Base-by-base conservation (phyloP, 2,888 invertebrate species). In the Pollenia amentaria region DNA sequence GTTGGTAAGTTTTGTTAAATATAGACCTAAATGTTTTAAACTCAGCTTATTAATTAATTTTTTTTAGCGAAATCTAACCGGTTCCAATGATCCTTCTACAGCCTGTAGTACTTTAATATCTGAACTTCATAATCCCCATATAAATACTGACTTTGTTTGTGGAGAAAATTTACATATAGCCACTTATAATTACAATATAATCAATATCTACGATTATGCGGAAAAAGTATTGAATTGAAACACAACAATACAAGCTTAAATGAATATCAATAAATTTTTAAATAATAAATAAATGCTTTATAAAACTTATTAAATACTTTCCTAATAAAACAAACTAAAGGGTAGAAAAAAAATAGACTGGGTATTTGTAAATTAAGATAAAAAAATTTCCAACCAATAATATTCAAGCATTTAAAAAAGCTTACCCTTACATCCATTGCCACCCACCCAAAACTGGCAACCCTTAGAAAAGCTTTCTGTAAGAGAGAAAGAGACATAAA, bases 41-140 rank as follows among this genome's bases (percentile, higher is more conserved):
- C 29, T 29, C 6, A 29, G 29, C 29, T 29, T 1, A 51, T 48
- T 48, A 8, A 51, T n/a, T n/a, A 0, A 51, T 53, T 55, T 1
- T 7, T 64, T 76, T 8, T 44, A 93, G 93, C 90, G 90, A 88
- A 90, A 89, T 88, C 89, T 93, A 0, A 89, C 89, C 11, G 90
- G 90, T 3, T 92, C 94, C 38, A 94, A 95, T 10, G 95, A 95
- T 90, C 93, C 95, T 0, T 94, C 95, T 0, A 94, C 95, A 0
- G 95, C 95, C 6, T 94, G 94, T 87, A 95, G 95, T 69, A 94
- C 94, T 0, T 94, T 95, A 89, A 93, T 95, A 21, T 88, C 95
- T 0, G 95, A 95, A 90, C 89, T 95, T 12, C 95, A 95, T 86
- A 95, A 95, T 90, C 92, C 94, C 0, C 92, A 93, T 81, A 94